Evolutionary conservation across 2,113 vertebrate species (phyloP), one percentile per base, ranked within the genome.

Genomic region (Phyllostomus discolor): DNA sequence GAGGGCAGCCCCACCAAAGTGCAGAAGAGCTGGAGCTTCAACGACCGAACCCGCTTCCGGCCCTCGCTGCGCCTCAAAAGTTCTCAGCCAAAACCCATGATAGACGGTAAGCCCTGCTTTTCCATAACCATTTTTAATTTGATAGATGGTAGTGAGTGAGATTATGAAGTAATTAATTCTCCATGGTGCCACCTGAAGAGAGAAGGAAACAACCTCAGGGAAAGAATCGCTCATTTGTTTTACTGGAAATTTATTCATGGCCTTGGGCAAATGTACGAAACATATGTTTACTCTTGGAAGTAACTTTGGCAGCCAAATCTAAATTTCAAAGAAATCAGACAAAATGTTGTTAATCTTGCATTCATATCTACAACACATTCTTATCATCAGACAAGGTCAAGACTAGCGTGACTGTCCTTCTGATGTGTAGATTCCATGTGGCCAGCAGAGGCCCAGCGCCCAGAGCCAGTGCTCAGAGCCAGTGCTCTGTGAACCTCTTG

Each of bases 21-120:
- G 2, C 99, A 99, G 98, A 99, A 99, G 98, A 99, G 99, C 98
- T 99, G 99, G 99, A 99, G 99, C 97, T 99, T 99, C 98, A 99
- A 99, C 0, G 99, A 99, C 98, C 99, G 99, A 81, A 99, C 99
- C 0, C 99, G 99, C 93, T 99, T 99, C 98, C 98, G 99, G 95
- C 99, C 99, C 46, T 99, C 99, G 0, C 99, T 99, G 24, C 99
- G 99, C 73, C 99, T 99, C 38, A 99, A 99, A 98, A 99, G 99
- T 98, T 99, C 98, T 0, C 99, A 99, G 97, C 99, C 99, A 10
- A 99, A 99, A 81, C 99, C 99, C 14, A 98, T 99, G 93, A 98
- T 99, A 0, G 99, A 99, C 0, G 99, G 99, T 99, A 98, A 97
- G 98, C 86, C 87, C 62, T 43, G 48, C 22, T 95, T 94, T 87